Evolutionary conservation across 2,888 invertebrate species (phyloP).

Genomic region (Creontiades dilutus): DNA sequence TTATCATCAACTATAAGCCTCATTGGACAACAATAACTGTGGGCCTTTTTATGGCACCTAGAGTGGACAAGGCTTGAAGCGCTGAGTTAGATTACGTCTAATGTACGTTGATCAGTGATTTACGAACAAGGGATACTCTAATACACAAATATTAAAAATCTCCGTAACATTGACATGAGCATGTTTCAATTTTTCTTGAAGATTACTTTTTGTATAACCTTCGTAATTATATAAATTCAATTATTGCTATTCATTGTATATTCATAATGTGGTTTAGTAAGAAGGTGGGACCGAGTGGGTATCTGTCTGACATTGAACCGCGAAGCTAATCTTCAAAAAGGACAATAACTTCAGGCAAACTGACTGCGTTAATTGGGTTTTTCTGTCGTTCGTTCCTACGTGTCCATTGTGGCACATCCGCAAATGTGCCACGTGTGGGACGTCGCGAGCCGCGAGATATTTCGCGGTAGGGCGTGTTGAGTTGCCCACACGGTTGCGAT

Average conservation of each 20-base stretch:
- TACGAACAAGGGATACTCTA: no score
- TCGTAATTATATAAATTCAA: no score
- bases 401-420: neutral
- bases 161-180: no score
- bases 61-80: no score
- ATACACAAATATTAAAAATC: no score
- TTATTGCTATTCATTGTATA: neutral
- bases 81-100: no score
- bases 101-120: no score
- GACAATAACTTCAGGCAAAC: neutral
- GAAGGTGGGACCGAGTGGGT: neutral
- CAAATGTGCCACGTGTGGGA: neutral
- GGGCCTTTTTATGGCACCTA: no score
- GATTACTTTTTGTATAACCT: no score
- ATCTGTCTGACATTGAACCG: neutral
- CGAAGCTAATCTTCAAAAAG: neutral
- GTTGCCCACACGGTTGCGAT: constrained; percentile 39
- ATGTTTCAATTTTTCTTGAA: no score
- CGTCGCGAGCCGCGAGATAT: neutral
- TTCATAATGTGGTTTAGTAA: neutral
- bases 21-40: no score
- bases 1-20: no score
- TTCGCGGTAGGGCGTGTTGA: neutral
- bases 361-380: neutral
- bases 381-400: neutral